Evolutionary conservation across 1,140 invertebrate species (phyloP).

Genomic region (Homarus americanus): DNA sequence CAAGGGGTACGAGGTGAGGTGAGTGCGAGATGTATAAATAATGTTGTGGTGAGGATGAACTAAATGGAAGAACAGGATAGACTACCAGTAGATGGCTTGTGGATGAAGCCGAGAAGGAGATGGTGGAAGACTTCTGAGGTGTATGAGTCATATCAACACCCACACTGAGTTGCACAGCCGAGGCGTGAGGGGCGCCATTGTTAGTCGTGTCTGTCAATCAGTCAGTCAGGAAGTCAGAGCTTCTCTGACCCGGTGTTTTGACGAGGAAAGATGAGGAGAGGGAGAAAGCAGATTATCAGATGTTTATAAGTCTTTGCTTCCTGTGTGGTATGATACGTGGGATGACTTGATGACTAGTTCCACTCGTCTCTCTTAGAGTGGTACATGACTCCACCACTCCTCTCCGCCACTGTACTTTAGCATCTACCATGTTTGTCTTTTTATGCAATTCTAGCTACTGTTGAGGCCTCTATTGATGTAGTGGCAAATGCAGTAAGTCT

Average conservation of each 20-base stretch:
- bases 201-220: conserved; percentile 40
- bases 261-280: conserved; percentile 43
- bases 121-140: neutral
- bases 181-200: conserved; percentile 45
- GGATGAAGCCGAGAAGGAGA: neutral
- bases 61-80: too few relatives aligned
- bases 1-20: too few relatives aligned
- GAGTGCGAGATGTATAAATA: too few relatives aligned
- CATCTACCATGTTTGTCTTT: too few relatives aligned
- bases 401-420: too few relatives aligned
- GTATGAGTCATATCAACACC: conserved; percentile 40
- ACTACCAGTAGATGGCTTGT: neutral
- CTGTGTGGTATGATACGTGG: neutral
- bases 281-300: neutral
- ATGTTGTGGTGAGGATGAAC: too few relatives aligned
- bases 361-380: neutral
- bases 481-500: too few relatives aligned
- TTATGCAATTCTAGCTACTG: too few relatives aligned
- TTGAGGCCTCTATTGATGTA: too few relatives aligned
- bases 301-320: neutral
- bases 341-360: neutral
- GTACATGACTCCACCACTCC: neutral
- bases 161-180: conserved; percentile 3
- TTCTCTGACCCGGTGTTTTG: conserved; percentile 32
- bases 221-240: conserved; percentile 36